These are phyloP conservation scores for Augochlora pura DNA, from an alignment of 1,140 invertebrate genomes.

Conservation along the genomic window DNA sequence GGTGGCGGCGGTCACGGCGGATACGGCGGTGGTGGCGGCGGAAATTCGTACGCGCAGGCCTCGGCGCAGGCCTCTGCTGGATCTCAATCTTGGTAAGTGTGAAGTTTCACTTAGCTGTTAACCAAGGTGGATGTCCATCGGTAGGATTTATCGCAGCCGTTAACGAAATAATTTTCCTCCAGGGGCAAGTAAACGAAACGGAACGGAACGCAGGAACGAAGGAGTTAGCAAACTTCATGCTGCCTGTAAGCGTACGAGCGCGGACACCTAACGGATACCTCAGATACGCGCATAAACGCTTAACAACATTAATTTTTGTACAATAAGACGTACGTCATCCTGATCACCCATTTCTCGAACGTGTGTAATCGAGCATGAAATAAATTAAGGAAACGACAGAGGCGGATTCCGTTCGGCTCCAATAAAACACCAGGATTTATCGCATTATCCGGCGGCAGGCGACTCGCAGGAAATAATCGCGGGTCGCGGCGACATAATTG, in stretches of 20 bases:
- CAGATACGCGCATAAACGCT: neutral
- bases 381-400: conserved; percentile 30
- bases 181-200: conserved; percentile 44
- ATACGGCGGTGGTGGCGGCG: conserved; percentile 31
- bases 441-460: conserved; percentile 28
- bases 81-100: conserved; percentile 46
- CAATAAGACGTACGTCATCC: conserved; percentile 10
- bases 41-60: conserved; percentile 57
- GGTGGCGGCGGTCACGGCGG: conserved; percentile 40
- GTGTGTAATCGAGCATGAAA: conserved; percentile 4
- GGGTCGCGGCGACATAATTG: conserved; percentile 36
- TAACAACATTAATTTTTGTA: conserved; percentile 4
- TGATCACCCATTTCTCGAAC: conserved; percentile 35
- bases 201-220: neutral
- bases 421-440: conserved; percentile 38
- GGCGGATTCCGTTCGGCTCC: conserved; percentile 39
- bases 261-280: neutral
- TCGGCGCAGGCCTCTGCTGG: conserved; percentile 48
- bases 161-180: conserved; percentile 29
- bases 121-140: neutral
- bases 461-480: conserved; percentile 52
- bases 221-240: conserved; percentile 6
- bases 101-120: neutral
- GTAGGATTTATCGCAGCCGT: neutral
- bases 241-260: conserved; percentile 5